Evolutionary conservation across 2,888 invertebrate species (phyloP).

Genomic region (Leucophenga montana): DNA sequence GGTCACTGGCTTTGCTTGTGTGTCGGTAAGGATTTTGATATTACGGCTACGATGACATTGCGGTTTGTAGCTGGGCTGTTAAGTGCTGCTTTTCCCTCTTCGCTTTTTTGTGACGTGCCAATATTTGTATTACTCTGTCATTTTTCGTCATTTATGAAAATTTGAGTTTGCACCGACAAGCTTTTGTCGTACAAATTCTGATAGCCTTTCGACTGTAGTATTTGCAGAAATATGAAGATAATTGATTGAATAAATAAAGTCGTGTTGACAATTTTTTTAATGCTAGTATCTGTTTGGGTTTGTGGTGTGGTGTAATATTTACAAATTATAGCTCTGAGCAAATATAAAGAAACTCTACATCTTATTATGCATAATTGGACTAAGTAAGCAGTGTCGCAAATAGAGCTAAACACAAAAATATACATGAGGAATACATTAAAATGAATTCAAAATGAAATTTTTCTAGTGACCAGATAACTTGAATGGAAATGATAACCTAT

Average conservation of each 20-base stretch:
- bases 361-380: too few species aligned
- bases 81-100: background rate
- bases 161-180: constrained; percentile 49
- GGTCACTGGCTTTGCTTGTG: constrained; percentile 20
- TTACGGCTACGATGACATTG: constrained; percentile 5
- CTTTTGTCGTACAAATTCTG: too few species aligned
- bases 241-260: constrained; percentile 58
- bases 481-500: too few species aligned
- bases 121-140: constrained; percentile 67
- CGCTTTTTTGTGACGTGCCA: constrained; percentile 50
- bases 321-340: constrained; percentile 5
- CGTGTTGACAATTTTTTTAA: constrained; percentile 42
- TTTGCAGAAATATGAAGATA: constrained; percentile 66
- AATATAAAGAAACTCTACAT: constrained; percentile 1
- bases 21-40: background rate
- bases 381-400: too few species aligned
- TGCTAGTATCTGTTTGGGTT: constrained; percentile 15
- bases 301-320: background rate
- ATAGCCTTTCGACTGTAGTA: constrained; percentile 28
- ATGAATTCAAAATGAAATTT: too few species aligned
- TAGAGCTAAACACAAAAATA: too few species aligned
- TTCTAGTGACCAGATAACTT: too few species aligned
- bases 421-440: too few species aligned
- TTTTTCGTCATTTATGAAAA: constrained; percentile 65
- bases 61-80: background rate